These are phyloP conservation scores for Nymphalis urticae DNA, from an alignment of 2,888 invertebrate species.

Conservation along the genomic window DNA sequence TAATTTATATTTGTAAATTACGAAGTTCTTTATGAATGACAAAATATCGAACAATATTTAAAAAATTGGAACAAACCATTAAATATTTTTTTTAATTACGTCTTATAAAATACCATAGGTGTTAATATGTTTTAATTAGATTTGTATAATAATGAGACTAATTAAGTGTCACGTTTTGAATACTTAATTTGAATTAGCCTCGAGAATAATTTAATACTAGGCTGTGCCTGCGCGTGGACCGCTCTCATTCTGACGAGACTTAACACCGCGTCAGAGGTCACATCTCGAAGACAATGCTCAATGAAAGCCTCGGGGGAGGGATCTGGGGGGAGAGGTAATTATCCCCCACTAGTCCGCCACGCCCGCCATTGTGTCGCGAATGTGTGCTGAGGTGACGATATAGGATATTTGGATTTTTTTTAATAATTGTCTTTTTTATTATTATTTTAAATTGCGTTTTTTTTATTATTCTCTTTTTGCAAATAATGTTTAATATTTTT, in stretches of 20 bases:
- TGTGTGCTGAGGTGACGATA: slow-evolving; percentile 27
- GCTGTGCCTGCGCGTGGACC: slow-evolving; percentile 17
- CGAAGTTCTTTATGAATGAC: too few relatives aligned
- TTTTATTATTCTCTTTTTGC: neutral
- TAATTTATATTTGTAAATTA: too few relatives aligned
- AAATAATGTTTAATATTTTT: neutral
- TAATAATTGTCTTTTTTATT: neutral
- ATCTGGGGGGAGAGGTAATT: slow-evolving; percentile 60
- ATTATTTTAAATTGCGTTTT: neutral
- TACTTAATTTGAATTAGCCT: neutral
- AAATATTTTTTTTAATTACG: too few relatives aligned
- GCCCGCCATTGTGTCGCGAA: slow-evolving; percentile 69
- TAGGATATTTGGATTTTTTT: slow-evolving; percentile 17
- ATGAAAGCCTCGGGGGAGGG: slow-evolving; percentile 57
- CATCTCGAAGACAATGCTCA: slow-evolving; percentile 71
- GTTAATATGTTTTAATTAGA: too few relatives aligned
- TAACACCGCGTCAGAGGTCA: slow-evolving; percentile 60
- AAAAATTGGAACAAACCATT: too few relatives aligned
- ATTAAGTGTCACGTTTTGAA: neutral
- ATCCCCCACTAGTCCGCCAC: slow-evolving; percentile 71
- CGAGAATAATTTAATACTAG: neutral
- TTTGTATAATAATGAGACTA: too few relatives aligned
- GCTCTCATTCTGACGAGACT: slow-evolving; percentile 32
- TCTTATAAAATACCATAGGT: too few relatives aligned
- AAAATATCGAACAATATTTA: too few relatives aligned